Percentiles rank a stretch among this genome's conserved stretches.
These are phyloP conservation scores for Scaptodrosophila lebanonensis DNA, from an alignment of 1,140 invertebrate species.

Conservation along the genomic window DNA sequence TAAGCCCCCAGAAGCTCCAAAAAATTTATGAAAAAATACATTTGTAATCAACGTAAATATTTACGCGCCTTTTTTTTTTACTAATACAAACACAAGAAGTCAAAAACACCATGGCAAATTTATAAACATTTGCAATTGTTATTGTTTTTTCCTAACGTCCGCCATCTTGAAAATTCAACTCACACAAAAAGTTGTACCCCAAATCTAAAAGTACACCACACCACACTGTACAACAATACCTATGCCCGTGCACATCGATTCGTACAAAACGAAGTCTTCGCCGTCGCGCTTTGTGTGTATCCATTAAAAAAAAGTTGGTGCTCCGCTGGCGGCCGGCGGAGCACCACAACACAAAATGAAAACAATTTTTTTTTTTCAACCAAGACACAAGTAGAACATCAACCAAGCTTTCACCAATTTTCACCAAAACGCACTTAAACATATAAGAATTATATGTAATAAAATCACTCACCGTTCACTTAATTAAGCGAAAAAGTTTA, in stretches of 20 bases:
- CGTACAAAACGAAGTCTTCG: conserved; percentile 54
- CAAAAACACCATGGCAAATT: not conserved
- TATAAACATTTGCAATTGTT: conserved; percentile 13
- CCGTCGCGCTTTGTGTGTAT: conserved; percentile 56
- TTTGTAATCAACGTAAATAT: conserved; percentile 4
- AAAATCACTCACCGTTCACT: conserved; percentile 33
- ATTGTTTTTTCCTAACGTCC: conserved; percentile 37
- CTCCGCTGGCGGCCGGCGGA: conserved; percentile 43
- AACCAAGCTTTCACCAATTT: conserved; percentile 9
- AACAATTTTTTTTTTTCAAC: conserved; percentile 7
- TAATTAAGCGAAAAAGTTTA: not conserved
- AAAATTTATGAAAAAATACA: conserved; percentile 1
- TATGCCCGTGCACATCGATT: conserved; percentile 47
- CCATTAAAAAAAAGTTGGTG: conserved; percentile 36
- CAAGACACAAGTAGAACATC: not conserved
- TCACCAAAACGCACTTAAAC: not conserved
- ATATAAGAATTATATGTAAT: conserved; percentile 1
- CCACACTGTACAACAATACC: no score
- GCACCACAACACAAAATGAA: conserved; percentile 9
- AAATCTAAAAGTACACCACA: conserved; percentile 44
- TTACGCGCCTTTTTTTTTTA: not conserved
- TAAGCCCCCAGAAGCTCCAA: not conserved
- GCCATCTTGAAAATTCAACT: conserved; percentile 60
- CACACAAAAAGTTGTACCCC: conserved; percentile 37
- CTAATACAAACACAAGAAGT: no score